A percentile compares a stretch with the other conserved stretches of the same genome.
These are phyloP conservation scores for Sebastes oblongus DNA, from an alignment of 2,797 vertebrate species.

Conservation along the genomic window DNA sequence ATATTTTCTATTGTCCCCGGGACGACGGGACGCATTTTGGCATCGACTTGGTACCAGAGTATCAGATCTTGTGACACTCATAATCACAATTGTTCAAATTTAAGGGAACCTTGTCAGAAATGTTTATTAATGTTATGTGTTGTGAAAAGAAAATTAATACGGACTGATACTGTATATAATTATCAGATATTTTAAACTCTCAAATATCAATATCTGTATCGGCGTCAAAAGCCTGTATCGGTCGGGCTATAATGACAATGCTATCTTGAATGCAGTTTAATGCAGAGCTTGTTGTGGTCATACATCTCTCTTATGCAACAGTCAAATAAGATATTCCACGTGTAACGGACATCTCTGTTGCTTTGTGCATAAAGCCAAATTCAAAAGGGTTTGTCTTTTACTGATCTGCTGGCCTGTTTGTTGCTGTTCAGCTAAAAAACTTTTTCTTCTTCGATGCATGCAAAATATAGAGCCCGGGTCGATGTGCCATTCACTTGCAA, in stretches of 20 bases:
- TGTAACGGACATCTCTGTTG: neutral
- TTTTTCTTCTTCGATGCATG: constrained; percentile 3
- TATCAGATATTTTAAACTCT: neutral
- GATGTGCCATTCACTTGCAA: constrained; percentile 4
- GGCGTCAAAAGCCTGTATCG: neutral
- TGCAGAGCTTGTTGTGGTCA: neutral
- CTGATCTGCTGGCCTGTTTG: constrained; percentile 20
- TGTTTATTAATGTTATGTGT: neutral
- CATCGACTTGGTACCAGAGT: no score
- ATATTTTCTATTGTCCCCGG: no score
- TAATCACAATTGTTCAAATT: neutral
- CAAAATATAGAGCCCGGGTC: neutral
- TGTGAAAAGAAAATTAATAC: neutral
- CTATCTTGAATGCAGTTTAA: neutral
- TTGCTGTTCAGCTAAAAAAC: constrained; percentile 9
- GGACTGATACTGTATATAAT: neutral
- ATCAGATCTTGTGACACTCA: no score
- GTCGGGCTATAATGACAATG: neutral
- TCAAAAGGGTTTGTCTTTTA: neutral
- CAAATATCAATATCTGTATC: neutral
- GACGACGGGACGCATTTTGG: no score
- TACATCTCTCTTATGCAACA: neutral
- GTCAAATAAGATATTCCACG: neutral
- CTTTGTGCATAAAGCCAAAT: neutral
- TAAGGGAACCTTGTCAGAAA: neutral